These are phyloP conservation scores for Heliconius aoede DNA, from an alignment of 2,888 invertebrate species.

Conservation along the genomic window DNA sequence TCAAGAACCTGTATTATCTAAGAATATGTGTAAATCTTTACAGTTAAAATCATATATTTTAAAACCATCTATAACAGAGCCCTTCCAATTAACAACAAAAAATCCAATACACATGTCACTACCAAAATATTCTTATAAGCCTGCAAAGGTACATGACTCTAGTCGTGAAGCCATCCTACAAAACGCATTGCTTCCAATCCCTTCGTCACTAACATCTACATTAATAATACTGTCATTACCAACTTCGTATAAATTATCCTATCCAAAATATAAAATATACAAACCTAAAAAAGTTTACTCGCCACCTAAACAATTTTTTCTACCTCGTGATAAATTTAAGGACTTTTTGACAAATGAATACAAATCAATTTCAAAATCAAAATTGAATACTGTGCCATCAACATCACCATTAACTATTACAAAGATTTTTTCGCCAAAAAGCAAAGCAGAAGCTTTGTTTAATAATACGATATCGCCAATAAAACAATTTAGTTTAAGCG, in stretches of 20 bases:
- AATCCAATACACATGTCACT: too few relatives aligned
- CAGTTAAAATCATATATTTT: too few relatives aligned
- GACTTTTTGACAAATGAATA: neutral
- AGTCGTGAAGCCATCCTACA: neutral
- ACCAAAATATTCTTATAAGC: too few relatives aligned
- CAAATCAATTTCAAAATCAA: neutral
- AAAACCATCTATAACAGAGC: too few relatives aligned
- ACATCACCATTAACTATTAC: neutral
- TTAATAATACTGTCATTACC: neutral
- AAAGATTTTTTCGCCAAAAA: neutral
- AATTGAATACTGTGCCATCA: neutral
- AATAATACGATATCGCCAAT: neutral
- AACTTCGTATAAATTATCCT: neutral
- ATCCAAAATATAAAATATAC: neutral
- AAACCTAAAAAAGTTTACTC: neutral
- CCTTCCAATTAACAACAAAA: too few relatives aligned
- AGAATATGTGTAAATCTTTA: too few relatives aligned
- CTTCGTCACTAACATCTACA: neutral
- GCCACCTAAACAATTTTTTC: neutral
- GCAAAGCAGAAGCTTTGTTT: neutral
- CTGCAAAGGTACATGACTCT: too few relatives aligned
- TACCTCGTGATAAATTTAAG: neutral
- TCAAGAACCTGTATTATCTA: too few relatives aligned
- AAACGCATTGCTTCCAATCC: neutral
- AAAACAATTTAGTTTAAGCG: neutral